Evolutionary conservation across 2,113 vertebrate species (phyloP), one percentile per base, ranked within the genome.

Genomic region (Lophochroa leadbeateri): DNA sequence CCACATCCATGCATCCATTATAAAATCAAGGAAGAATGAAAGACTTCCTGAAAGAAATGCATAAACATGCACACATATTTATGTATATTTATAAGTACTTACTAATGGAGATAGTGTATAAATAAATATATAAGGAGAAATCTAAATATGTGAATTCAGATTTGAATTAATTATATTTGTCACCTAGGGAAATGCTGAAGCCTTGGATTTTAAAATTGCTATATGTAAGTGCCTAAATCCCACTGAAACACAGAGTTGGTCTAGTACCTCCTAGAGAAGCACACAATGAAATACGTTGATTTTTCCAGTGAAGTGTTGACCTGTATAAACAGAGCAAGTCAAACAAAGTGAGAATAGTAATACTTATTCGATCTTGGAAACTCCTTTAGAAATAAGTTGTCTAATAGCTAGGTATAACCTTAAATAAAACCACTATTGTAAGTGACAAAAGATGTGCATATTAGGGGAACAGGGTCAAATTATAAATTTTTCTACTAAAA

Each of bases 181-280:
- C 33, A 43, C 33, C 55, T 44, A 63, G 24, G 79, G 85, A 88
- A 82, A 76, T 64, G 3, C 13, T 78, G 37, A 91, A 77, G 24
- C 63, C 57, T 74, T 83, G 6, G 24, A 49, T 94, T 46, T 82
- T 23, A 58, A 78, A 87, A 15, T 86, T 75, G 19, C 9, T 86
- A 12, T 16, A 13, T 70, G 49, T 47, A 95, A 95, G 87, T 94
- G 84, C 81, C 90, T 94, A 87, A 92, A 75, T 75, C 13, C 9
- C 43, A 81, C 35, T 60, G 50, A 92, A 75, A 68, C 20, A 55
- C 3, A 43, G 31, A 74, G 12, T n/a, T 93, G 35, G 7, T 46
- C 20, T 71, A 58, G 46, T 89, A 57, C 23, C 13, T 63, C 24
- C 25, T 68, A 49, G 49, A 70, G 3, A 91, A 84, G 27, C 27